Percentiles rank a stretch among this genome's conserved stretches.
Conservation (phyloP, 2,888 invertebrate genomes). For the Cantharis rustica region DNA sequence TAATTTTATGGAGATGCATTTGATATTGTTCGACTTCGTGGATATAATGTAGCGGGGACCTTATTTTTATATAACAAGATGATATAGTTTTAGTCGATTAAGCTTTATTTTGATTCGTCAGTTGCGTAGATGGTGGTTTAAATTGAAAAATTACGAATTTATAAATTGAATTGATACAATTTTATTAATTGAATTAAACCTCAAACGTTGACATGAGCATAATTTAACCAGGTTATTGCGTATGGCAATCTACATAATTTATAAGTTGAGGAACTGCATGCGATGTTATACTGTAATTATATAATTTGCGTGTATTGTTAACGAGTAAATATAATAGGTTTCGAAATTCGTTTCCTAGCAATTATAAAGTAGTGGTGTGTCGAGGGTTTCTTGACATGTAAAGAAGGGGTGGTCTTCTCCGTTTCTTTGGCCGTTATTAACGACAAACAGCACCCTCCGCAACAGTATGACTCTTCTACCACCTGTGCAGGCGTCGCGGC, state of each 20-base stretch:
- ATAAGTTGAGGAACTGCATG: conserved; percentile 28
- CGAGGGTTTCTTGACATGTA: conserved; percentile 35
- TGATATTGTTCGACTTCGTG: background rate
- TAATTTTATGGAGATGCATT: background rate
- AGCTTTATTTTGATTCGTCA: background rate
- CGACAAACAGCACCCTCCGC: conserved; percentile 21
- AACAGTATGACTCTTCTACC: conserved; percentile 38
- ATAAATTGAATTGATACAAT: background rate
- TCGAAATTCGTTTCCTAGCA: conserved; percentile 24
- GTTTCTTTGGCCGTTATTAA: conserved; percentile 27
- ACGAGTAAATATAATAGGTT: conserved; percentile 27
- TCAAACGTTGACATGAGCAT: conserved; percentile 15
- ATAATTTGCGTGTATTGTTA: conserved; percentile 32
- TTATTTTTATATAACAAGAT: background rate
- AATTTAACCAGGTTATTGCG: conserved; percentile 28
- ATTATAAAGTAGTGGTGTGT: conserved; percentile 16
- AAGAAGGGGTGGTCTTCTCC: conserved; percentile 43
- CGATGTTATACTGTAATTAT: conserved; percentile 30
- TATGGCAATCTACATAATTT: conserved; percentile 30
- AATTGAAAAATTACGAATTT: background rate
- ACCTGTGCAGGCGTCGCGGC: conserved; percentile 50
- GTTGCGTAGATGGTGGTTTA: background rate
- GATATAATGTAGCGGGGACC: background rate
- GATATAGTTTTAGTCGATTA: background rate
- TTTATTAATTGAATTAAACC: conserved; percentile 9